Percentiles rank a stretch among this genome's conserved stretches.
Conservation (phyloP, 2,797 vertebrate species). For the Cuniculus paca region DNA sequence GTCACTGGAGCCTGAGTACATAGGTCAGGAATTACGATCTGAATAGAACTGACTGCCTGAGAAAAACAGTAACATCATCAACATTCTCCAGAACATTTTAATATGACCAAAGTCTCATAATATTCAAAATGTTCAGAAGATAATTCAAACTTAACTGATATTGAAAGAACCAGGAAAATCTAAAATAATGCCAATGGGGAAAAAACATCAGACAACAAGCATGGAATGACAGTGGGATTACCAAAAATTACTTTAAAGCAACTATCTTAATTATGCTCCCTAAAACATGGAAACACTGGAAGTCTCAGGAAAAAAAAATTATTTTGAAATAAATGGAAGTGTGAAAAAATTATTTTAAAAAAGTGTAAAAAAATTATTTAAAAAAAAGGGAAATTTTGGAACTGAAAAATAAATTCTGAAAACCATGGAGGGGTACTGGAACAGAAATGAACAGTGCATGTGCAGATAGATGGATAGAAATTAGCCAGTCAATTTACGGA, state of each 20-base stretch:
- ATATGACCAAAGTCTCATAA: not conserved
- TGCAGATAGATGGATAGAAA: not conserved
- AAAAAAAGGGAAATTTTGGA: not conserved
- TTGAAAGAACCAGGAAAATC: not conserved
- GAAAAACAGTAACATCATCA: not conserved
- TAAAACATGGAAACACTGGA: not conserved
- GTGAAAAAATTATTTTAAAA: too few relatives aligned
- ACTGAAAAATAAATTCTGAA: conserved; percentile 8
- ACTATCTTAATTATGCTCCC: not conserved
- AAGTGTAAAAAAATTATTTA: not conserved
- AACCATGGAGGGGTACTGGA: not conserved
- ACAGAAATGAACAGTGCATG: not conserved
- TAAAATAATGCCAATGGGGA: not conserved
- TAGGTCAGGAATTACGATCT: not conserved
- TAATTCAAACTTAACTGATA: not conserved
- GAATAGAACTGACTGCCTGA: not conserved
- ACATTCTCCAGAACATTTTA: not conserved
- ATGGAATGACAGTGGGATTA: not conserved
- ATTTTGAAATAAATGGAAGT: not conserved
- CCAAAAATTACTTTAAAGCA: not conserved
- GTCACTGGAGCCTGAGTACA: not conserved
- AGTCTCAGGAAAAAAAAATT: not conserved
- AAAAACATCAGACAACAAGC: not conserved
- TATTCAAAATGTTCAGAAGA: not conserved
- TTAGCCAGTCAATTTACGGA: not conserved